Evolutionary conservation across 2,113 vertebrate species (phyloP), one percentile per base, ranked within the genome.

Genomic region (Ameiurus melas): DNA sequence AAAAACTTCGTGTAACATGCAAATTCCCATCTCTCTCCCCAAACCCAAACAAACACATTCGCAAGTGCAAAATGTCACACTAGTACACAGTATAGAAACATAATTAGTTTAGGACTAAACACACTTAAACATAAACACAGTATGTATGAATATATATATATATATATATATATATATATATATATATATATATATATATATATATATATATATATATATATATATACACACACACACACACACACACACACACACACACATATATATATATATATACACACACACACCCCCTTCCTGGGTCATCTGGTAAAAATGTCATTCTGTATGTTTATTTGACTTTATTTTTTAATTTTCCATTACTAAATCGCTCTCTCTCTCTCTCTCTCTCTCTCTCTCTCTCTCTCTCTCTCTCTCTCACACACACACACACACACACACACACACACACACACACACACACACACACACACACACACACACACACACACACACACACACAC

Each of bases 21-120:
- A 75, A 79, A 43, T 51, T 58, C 30, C 12, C 80, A 36, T 39
- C 57, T 1, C 17, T 82, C 22, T 33, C 43, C 25, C 77, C 47
- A 77, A 55, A 39, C 60, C 64, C 60, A 80, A 17, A 55, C 19
- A 66, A 22, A 53, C 62, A 53, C 62, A 78, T 36, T 36, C 4
- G 33, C 55, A 57, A 88, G 78, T 87, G 78, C 64, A 70, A 82
- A 82, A 79, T 39, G 47, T 83, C 47, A n/a, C 20, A 82, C 30
- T 36, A 20, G 33, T 73, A 73, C 66, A 71, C 33, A 62, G 66
- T 30, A 57, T 57, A 77, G 13, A 64, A 71, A 39, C 30, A 81
- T 16, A 36, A 70, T 57, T 68, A 27, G 17, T 55, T 84, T 39
- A 19, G 19, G 27, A 68, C 33, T 68, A 43, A 39, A 39, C 14